phyloP scores from a whole-genome alignment of 1,140 invertebrate genomes.

The Odontomachus brunneus region DNA sequence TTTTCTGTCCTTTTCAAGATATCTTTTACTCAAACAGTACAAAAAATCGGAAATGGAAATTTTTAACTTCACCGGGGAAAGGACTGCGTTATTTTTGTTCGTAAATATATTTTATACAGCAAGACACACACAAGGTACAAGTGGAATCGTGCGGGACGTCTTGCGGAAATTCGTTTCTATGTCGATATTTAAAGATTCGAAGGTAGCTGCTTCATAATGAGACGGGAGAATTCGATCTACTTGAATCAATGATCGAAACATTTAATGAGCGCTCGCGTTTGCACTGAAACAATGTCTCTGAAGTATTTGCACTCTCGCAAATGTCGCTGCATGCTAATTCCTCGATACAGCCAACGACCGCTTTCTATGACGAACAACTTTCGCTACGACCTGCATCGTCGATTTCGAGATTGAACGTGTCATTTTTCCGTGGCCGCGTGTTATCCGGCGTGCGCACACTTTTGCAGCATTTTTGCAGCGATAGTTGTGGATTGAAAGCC shows the following conservation, averaged over 20 bases:
- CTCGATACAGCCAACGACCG: not conserved
- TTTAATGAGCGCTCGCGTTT: too few species aligned
- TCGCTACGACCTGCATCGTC: not conserved
- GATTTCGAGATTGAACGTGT: not conserved
- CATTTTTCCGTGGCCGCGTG: not conserved
- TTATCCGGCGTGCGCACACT: not conserved
- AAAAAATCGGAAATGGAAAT: not conserved
- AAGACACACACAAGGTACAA: not conserved
- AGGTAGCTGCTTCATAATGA: too few species aligned
- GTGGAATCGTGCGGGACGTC: not conserved
- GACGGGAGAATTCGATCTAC: too few species aligned
- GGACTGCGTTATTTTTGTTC: conserved; percentile 11
- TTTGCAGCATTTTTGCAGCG: not conserved
- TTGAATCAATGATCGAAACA: too few species aligned
- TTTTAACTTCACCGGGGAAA: conserved; percentile 13
- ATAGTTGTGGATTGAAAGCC: not conserved
- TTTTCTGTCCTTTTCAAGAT: conserved; percentile 29
- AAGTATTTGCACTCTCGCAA: too few species aligned
- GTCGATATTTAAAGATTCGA: not conserved
- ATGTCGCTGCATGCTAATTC: not conserved
- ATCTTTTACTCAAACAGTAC: conserved; percentile 1
- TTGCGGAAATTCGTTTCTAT: not conserved
- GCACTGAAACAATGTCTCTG: conserved; percentile 7
- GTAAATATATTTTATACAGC: not conserved
- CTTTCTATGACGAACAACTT: not conserved